Evolutionary conservation across 1,140 invertebrate genomes (phyloP).

Genomic region (Drosophila quadrilineata): DNA sequence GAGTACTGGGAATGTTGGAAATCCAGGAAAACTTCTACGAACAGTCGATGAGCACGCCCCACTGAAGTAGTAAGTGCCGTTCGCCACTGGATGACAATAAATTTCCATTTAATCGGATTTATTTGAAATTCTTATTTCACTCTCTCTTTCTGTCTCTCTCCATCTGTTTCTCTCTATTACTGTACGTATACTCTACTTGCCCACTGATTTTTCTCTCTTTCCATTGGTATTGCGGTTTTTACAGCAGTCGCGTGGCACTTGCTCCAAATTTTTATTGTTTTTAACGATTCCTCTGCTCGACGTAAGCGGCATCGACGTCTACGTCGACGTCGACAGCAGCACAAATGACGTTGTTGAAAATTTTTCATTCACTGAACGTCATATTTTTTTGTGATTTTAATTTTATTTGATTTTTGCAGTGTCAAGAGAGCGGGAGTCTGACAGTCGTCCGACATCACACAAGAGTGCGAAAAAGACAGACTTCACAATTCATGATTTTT

Average conservation of each 20-base stretch:
- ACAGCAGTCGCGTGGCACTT: slow-evolving; percentile 40
- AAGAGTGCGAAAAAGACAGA: not conserved
- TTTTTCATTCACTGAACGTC: slow-evolving; percentile 33
- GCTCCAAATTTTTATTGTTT: slow-evolving; percentile 60
- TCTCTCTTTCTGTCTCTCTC: not conserved
- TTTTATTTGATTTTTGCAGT: slow-evolving; percentile 40
- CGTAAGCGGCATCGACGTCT: slow-evolving; percentile 12
- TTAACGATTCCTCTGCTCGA: slow-evolving; percentile 45
- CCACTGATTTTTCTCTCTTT: slow-evolving; percentile 7
- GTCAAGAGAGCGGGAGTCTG: slow-evolving; percentile 1
- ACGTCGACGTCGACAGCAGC: slow-evolving; percentile 6
- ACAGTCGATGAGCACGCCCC: slow-evolving; percentile 74
- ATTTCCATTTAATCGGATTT: slow-evolving; percentile 80
- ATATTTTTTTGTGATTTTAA: slow-evolving; percentile 58
- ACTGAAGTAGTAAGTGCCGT: slow-evolving; percentile 77
- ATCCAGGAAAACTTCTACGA: slow-evolving; percentile 22
- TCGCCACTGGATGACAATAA: slow-evolving; percentile 78
- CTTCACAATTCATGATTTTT: not conserved
- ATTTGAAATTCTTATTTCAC: slow-evolving; percentile 78
- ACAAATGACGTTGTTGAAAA: slow-evolving; percentile 33
- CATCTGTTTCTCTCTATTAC: not conserved
- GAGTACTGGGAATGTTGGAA: slow-evolving; percentile 27
- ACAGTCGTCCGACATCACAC: not conserved
- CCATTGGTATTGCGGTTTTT: slow-evolving; percentile 53
- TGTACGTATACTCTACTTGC: too few species aligned